These are phyloP conservation scores for Phasia obesa DNA, from an alignment of 2,888 invertebrate genomes.

Conservation along the genomic window DNA sequence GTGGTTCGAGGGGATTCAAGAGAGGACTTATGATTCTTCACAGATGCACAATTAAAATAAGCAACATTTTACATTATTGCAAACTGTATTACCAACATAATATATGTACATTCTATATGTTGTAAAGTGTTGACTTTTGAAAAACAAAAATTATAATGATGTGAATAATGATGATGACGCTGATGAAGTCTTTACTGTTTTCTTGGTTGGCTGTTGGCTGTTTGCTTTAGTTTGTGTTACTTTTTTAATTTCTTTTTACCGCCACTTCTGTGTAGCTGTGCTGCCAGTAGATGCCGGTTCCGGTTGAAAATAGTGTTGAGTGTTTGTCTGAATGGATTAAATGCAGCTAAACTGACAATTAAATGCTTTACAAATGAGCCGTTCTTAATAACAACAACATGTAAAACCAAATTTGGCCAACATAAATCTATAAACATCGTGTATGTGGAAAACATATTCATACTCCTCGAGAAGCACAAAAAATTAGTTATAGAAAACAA, in stretches of 20 bases:
- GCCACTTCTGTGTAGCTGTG: constrained; percentile 36
- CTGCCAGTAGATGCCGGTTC: constrained; percentile 58
- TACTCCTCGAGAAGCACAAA: not conserved
- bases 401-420: constrained; percentile 63
- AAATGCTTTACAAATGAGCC: constrained; percentile 71
- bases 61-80: not conserved
- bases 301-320: constrained; percentile 64
- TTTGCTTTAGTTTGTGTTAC: constrained; percentile 33
- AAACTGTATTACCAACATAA: not conserved
- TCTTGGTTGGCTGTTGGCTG: constrained; percentile 27
- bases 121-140: not conserved
- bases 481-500: not conserved
- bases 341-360: constrained; percentile 70
- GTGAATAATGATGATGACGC: constrained; percentile 55
- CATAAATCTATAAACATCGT: constrained; percentile 59
- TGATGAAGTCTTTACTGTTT: constrained; percentile 62
- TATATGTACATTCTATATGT: not conserved
- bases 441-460: constrained; percentile 1
- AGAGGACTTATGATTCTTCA: too few species aligned
- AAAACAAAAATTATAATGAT: constrained; percentile 62
- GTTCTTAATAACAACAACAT: constrained; percentile 61
- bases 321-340: constrained; percentile 67
- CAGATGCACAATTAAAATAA: not conserved
- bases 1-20: too few species aligned
- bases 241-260: constrained; percentile 30